Evolutionary conservation across 2,113 vertebrate species (phyloP).

Genomic region (Syngnathus scovelli): DNA sequence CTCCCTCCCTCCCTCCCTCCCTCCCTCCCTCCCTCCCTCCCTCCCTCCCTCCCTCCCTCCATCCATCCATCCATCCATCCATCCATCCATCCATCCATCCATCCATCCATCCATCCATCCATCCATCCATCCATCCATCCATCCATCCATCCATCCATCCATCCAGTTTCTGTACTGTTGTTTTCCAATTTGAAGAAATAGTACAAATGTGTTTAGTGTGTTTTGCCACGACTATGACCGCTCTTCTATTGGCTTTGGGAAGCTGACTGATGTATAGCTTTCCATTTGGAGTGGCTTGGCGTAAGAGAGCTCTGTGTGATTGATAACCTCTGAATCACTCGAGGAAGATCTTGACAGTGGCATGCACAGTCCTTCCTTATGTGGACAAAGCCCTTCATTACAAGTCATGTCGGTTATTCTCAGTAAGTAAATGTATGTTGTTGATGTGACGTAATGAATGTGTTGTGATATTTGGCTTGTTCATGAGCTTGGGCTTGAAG

Average conservation of each 20-base stretch:
- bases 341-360: constrained; percentile 43
- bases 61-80: too few relatives aligned
- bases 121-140: too few relatives aligned
- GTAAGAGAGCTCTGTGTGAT: constrained; percentile 33
- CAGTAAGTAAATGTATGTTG: constrained; percentile 62
- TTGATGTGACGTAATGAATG: constrained; percentile 54
- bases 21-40: too few relatives aligned
- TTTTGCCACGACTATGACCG: constrained; percentile 19
- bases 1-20: too few relatives aligned
- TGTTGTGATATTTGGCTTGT: constrained; percentile 44
- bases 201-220: not conserved
- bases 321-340: constrained; percentile 50
- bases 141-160: too few relatives aligned
- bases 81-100: too few relatives aligned
- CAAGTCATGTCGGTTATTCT: constrained; percentile 39
- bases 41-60: too few relatives aligned
- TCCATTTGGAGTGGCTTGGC: constrained; percentile 29
- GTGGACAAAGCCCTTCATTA: not conserved
- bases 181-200: not conserved
- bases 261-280: constrained; percentile 32
- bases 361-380: constrained; percentile 10
- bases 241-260: constrained; percentile 11
- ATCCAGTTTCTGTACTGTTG: too few relatives aligned
- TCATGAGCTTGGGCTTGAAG: constrained; percentile 24
- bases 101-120: too few relatives aligned